Percentiles rank a stretch among this genome's conserved stretches.
Evolutionary conservation across 1,140 invertebrate species (phyloP).

Genomic region (Lordiphosa collinella): DNA sequence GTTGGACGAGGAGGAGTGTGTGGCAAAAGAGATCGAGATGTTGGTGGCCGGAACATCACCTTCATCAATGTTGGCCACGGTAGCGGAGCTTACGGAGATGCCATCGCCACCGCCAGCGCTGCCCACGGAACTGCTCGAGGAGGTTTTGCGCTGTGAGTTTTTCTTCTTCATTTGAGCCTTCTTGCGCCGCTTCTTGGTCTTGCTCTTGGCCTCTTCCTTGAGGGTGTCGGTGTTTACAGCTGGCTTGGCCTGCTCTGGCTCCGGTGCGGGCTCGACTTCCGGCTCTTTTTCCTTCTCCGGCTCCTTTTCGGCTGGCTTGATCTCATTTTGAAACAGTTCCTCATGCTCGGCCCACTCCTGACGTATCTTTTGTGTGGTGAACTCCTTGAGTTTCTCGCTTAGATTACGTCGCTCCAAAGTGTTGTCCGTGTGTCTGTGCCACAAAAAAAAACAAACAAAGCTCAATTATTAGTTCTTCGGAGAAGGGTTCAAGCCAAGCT

Average conservation of each 20-base stretch:
- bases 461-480: background rate
- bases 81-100: conserved; percentile 44
- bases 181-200: conserved; percentile 88
- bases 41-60: conserved; percentile 26
- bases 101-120: conserved; percentile 55
- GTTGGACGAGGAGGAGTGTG: conserved; percentile 62
- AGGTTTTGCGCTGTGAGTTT: conserved; percentile 86
- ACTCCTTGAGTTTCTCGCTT: conserved; percentile 65
- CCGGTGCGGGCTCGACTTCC: conserved; percentile 12
- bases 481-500: background rate
- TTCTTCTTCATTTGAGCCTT: conserved; percentile 89
- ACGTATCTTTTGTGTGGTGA: conserved; percentile 74
- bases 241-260: conserved; percentile 4
- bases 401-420: conserved; percentile 65
- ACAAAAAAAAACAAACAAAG: background rate
- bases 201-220: conserved; percentile 79
- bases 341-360: conserved; percentile 79
- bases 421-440: conserved; percentile 70
- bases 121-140: conserved; percentile 80
- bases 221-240: conserved; percentile 35
- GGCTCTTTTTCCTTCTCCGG: conserved; percentile 5
- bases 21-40: conserved; percentile 25
- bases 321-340: conserved; percentile 69
- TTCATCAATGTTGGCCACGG: conserved; percentile 63
- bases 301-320: conserved; percentile 42